Evolutionary conservation across 2,797 vertebrate species (phyloP).

Genomic region (Caiman crocodilus): DNA sequence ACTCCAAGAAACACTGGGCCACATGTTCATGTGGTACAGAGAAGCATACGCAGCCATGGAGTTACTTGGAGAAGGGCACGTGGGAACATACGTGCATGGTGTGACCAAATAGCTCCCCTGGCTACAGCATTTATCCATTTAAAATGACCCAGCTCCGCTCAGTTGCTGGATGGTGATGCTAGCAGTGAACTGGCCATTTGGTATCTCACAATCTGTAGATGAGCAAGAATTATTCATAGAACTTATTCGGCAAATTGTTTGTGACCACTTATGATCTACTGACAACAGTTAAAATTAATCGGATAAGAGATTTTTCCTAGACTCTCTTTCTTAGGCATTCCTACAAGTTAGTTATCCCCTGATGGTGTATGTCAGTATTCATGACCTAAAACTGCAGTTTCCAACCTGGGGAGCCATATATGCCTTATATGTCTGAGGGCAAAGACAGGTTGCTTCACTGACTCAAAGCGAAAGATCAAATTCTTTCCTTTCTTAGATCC

Average conservation of each 20-base stretch:
- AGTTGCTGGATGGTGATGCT: neutral
- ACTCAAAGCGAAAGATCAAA: neutral
- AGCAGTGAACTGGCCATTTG: neutral
- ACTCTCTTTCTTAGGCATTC: neutral
- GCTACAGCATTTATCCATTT: neutral
- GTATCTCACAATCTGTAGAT: neutral
- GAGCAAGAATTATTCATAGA: neutral
- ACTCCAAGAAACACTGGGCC: accelerated
- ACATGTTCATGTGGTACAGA: neutral
- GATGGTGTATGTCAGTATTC: neutral
- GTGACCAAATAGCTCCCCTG: neutral
- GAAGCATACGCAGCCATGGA: neutral
- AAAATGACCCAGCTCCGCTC: neutral
- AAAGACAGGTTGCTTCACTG: neutral
- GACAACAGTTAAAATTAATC: neutral
- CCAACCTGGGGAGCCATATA: neutral
- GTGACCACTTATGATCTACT: neutral
- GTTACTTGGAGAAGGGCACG: neutral
- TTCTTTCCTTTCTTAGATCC: constrained; percentile 20
- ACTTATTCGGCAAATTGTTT: neutral
- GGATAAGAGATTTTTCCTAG: neutral
- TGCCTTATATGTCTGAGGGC: neutral
- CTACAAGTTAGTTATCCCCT: neutral
- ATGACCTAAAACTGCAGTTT: constrained; percentile 4
- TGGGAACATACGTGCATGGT: neutral